Conservation (phyloP, 1,140 invertebrate species). For the Oncopodura yosiiana region DNA sequence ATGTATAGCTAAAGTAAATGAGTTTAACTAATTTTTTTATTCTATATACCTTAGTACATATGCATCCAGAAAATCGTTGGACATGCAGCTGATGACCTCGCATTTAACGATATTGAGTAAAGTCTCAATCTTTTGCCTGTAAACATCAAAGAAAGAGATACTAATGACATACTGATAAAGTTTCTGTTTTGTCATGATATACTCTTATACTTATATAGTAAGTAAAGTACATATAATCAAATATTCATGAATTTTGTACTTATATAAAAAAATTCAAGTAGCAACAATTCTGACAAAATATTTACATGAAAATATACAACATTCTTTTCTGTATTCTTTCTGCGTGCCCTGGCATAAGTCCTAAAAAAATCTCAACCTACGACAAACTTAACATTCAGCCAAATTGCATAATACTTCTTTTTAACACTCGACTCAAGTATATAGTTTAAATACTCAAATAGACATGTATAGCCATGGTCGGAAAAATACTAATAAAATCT, state of each 20-base stretch:
- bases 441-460: too few species aligned
- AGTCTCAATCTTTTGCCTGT: constrained; percentile 71
- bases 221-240: too few species aligned
- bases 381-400: too few species aligned
- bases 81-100: constrained; percentile 86
- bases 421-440: too few species aligned
- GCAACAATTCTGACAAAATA: neutral
- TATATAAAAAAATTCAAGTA: neutral
- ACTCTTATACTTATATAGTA: too few species aligned
- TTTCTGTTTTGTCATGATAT: too few species aligned
- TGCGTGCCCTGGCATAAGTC: too few species aligned
- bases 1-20: neutral
- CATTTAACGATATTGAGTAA: constrained; percentile 84
- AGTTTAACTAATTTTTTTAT: neutral
- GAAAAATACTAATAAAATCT: too few species aligned
- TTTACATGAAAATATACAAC: neutral
- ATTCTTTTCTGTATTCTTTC: neutral
- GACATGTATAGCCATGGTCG: too few species aligned
- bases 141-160: constrained; percentile 40
- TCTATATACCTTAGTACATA: constrained; percentile 83
- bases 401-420: too few species aligned
- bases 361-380: too few species aligned
- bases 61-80: constrained; percentile 83
- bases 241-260: too few species aligned
- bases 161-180: neutral